Evolutionary conservation across 2,113 vertebrate genomes (phyloP).

Genomic region (Alligator sinensis): DNA sequence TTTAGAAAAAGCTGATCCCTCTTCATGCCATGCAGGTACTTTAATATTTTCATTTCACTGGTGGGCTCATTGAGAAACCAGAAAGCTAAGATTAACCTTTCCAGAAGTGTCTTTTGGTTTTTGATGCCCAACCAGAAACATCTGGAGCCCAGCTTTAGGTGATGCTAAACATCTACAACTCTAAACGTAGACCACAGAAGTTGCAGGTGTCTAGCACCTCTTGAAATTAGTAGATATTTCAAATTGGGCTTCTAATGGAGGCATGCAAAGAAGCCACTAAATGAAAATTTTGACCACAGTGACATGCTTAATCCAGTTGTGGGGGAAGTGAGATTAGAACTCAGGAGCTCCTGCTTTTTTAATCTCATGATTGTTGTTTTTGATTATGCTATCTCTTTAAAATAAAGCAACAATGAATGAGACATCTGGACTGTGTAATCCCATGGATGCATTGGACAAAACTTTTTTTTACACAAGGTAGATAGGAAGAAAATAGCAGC

Average conservation of each 20-base stretch:
- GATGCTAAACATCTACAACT: not conserved
- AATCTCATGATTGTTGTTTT: not conserved
- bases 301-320: conserved; percentile 26
- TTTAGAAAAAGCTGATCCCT: not conserved
- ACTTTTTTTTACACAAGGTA: not conserved
- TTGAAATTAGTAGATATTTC: not conserved
- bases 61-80: not conserved
- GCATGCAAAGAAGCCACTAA: not conserved
- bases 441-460: not conserved
- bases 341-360: not conserved
- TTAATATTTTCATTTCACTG: not conserved
- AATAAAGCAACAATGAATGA: not conserved
- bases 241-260: conserved; percentile 38
- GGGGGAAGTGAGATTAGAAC: conserved; percentile 16
- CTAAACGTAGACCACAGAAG: conserved; percentile 9
- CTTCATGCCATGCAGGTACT: not conserved
- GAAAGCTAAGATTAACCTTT: not conserved
- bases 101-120: not conserved
- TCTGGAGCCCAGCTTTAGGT: not conserved
- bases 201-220: not conserved
- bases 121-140: not conserved
- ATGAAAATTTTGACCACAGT: not conserved
- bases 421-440: not conserved
- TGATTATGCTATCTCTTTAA: not conserved
- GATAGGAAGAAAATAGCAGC: not conserved